Evolutionary conservation across 2,797 vertebrate genomes (phyloP), one percentile per base, ranked within the genome.

Genomic region (Enteromius anoplus): DNA sequence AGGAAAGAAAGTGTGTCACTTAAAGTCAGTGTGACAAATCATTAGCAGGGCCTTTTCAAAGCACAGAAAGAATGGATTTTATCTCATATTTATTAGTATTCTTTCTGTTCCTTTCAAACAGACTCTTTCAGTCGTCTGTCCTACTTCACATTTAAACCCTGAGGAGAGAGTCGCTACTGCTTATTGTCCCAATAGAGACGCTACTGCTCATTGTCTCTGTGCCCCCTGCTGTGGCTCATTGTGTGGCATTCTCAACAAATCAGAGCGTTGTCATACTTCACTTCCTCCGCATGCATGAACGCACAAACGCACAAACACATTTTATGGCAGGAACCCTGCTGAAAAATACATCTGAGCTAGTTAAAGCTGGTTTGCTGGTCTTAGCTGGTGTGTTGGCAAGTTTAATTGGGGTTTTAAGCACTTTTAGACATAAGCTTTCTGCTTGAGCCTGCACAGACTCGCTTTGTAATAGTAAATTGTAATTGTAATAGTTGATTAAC

Each of bases 91-190:
- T 75, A 76, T 42, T 45, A 62, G 75, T 6, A 5, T 62, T 78
- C 68, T 55, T 83, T 80, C 79, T 86, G 81, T 83, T 87, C 85
- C 75, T 47, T 77, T 83, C 85, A 64, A 34, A 37, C 29, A 40
- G 9, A 34, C 40, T 26, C 40, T 78, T 37, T 55, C n/a, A 55
- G 49, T 37, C 17, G 4, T 45, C 37, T 71, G 69, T 55, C 45
- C 17, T 65, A 65, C 45, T 65, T 66, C 62, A 66, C 45, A 78
- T 78, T 21, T 78, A 78, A 78, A 66, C 26, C 76, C 45, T 1
- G 45, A 51, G 76, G 60, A 78, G 29, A 47, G 23, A 78, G 26
- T 34, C 10, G 23, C 60, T n/a, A 32, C 60, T 65, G 23, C 76
- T 51, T 66, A 65, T 78, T 78, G 60, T 78, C 45, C 76, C 76